phyloP scores from a whole-genome alignment of 2,888 invertebrate species.

The Pristionchus arcanus region DNA sequence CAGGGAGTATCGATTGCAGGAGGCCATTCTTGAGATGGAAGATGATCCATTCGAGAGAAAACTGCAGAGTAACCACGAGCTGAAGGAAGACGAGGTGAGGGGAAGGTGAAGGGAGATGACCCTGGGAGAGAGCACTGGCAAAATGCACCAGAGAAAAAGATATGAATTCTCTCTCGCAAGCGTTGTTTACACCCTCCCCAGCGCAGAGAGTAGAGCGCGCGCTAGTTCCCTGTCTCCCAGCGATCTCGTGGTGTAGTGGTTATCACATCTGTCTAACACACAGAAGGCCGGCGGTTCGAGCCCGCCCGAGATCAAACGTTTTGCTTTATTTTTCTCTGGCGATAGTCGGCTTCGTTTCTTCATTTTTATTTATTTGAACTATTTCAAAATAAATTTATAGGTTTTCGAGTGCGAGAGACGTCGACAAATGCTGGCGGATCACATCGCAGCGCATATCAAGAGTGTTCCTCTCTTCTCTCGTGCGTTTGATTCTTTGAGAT shows the following conservation, averaged over 20 bases:
- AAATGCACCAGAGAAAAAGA: neutral
- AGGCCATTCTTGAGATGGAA: constrained; percentile 92
- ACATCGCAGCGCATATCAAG: constrained; percentile 89
- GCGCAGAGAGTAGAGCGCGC: constrained; percentile 23
- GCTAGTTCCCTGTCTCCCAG: neutral
- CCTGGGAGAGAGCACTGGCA: constrained; percentile 8
- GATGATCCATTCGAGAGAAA: constrained; percentile 94
- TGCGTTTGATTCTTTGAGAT: constrained; percentile 60
- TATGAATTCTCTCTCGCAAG: neutral
- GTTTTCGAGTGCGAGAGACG: constrained; percentile 94
- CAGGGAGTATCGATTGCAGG: constrained; percentile 81
- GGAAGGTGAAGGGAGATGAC: neutral
- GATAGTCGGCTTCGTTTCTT: neutral
- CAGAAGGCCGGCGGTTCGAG: constrained; percentile 78
- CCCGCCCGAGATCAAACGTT: constrained; percentile 73
- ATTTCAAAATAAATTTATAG: constrained; percentile 58
- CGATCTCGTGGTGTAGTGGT: constrained; percentile 76
- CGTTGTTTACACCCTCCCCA: neutral
- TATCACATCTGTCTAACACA: constrained; percentile 78
- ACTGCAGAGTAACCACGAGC: constrained; percentile 93
- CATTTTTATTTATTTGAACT: neutral
- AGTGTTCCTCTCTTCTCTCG: constrained; percentile 86
- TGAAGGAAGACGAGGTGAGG: constrained; percentile 90
- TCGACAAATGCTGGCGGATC: constrained; percentile 90
- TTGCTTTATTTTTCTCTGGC: constrained; percentile 7